phyloP scores from a whole-genome alignment of 2,113 vertebrate genomes.

The Podiceps cristatus region DNA sequence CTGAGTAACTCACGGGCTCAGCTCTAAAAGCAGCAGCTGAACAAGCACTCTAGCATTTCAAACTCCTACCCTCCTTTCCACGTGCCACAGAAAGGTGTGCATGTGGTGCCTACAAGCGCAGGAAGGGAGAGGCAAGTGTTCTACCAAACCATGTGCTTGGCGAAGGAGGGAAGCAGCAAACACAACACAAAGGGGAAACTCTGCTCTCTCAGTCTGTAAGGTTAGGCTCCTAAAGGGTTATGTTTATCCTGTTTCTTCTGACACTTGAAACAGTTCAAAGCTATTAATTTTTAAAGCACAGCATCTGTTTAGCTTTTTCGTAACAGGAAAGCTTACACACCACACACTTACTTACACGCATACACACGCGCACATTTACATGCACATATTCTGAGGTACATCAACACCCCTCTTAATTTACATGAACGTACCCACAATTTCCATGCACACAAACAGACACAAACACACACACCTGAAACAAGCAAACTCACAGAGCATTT shows the following conservation, averaged over 20 bases:
- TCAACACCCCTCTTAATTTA: not conserved
- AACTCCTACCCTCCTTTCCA: not conserved
- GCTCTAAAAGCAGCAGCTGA: not conserved
- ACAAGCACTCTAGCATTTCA: not conserved
- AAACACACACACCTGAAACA: not conserved
- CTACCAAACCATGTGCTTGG: not conserved
- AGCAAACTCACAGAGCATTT: not conserved
- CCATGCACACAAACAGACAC: not conserved
- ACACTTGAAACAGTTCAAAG: conserved; percentile 82
- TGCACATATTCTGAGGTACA: not conserved
- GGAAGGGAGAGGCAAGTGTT: not conserved
- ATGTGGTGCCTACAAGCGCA: not conserved
- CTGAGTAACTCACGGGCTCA: not conserved
- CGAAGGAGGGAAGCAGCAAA: not conserved
- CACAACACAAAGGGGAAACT: not conserved
- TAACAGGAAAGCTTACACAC: conserved; percentile 57
- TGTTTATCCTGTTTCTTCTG: conserved; percentile 70
- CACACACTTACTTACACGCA: conserved; percentile 34
- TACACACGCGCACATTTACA: not conserved
- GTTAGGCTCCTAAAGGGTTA: conserved; percentile 66
- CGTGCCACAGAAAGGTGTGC: not conserved
- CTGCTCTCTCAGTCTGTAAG: not conserved
- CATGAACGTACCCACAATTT: not conserved
- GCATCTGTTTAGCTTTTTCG: conserved; percentile 78
- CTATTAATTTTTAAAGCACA: conserved; percentile 82